Evolutionary conservation across 2,797 vertebrate genomes (phyloP).

Genomic region (Siniperca scherzeri): DNA sequence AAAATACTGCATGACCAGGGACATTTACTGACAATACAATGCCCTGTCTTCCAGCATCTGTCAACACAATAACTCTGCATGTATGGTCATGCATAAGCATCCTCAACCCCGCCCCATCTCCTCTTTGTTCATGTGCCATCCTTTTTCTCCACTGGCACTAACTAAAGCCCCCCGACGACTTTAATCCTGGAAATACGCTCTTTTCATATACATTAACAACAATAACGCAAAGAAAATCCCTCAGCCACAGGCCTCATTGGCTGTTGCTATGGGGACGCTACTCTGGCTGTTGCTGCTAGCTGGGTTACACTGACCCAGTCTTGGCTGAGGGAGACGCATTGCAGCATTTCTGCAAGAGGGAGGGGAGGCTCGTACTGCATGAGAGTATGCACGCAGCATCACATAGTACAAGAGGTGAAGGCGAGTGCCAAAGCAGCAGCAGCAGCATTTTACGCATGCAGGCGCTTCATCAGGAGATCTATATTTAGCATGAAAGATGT

Average conservation of each 20-base stretch:
- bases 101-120: conserved; percentile 12
- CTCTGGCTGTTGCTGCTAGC: conserved; percentile 66
- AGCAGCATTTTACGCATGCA: conserved; percentile 43
- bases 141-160: conserved; percentile 1
- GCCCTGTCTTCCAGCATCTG: background rate
- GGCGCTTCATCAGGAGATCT: conserved; percentile 61
- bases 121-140: conserved; percentile 13
- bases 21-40: background rate
- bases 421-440: conserved; percentile 47
- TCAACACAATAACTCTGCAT: conserved; percentile 11
- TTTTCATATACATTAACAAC: conserved; percentile 61
- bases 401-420: conserved; percentile 50
- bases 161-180: background rate
- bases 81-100: conserved; percentile 8
- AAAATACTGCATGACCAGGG: background rate
- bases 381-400: conserved; percentile 64
- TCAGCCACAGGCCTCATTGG: conserved; percentile 67
- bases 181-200: conserved; percentile 49
- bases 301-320: conserved; percentile 88
- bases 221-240: conserved; percentile 52
- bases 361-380: conserved; percentile 68
- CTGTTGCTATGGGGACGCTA: conserved; percentile 84
- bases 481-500: conserved; percentile 74
- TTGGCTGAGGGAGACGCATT: conserved; percentile 87
- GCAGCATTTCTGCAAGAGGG: conserved; percentile 88